Evolutionary conservation across 2,888 invertebrate genomes (phyloP).

Genomic region (Cephus spinipes): DNA sequence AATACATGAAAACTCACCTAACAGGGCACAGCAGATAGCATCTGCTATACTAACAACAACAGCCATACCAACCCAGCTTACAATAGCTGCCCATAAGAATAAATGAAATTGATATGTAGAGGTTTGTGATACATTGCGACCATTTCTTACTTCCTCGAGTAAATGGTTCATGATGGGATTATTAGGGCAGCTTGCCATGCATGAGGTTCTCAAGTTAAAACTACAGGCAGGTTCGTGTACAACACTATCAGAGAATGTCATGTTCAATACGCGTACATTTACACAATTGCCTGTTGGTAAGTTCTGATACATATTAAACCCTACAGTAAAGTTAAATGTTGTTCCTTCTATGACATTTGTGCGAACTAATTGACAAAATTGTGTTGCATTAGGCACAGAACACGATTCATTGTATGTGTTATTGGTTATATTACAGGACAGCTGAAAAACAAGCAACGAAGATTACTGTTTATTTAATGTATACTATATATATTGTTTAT

Average conservation of each 20-base stretch:
- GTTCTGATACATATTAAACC: constrained; percentile 44
- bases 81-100: constrained; percentile 80
- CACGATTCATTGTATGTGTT: constrained; percentile 43
- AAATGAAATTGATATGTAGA: constrained; percentile 79
- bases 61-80: constrained; percentile 87
- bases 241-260: constrained; percentile 63
- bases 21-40: constrained; percentile 86
- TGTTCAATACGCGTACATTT: constrained; percentile 58
- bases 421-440: constrained; percentile 66
- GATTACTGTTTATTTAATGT: background rate
- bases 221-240: constrained; percentile 56
- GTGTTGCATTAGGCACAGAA: constrained; percentile 31
- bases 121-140: constrained; percentile 40
- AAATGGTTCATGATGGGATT: constrained; percentile 48
- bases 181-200: constrained; percentile 67
- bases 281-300: constrained; percentile 40
- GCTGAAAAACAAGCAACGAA: constrained; percentile 61
- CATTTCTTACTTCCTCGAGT: constrained; percentile 38
- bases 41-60: constrained; percentile 90
- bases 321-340: constrained; percentile 43
- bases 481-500: background rate
- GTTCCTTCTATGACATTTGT: constrained; percentile 23
- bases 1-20: constrained; percentile 70
- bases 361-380: constrained; percentile 40
- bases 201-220: constrained; percentile 64